A percentile compares a stretch with the other conserved stretches of the same genome.
Evolutionary conservation across 2,888 invertebrate genomes (phyloP).

Genomic region (Drosophila rellima): DNA sequence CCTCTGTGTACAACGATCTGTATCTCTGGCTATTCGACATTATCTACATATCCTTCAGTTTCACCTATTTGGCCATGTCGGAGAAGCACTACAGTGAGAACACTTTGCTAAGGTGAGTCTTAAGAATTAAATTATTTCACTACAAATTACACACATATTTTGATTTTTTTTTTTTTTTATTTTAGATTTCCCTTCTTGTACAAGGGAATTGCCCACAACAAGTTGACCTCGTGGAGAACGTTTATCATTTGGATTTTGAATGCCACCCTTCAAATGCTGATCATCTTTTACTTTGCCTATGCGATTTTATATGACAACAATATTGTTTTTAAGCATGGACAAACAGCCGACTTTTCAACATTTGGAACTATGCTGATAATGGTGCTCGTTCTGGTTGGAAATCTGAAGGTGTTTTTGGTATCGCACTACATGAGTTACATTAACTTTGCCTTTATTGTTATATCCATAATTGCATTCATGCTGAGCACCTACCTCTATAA

Average conservation of each 20-base stretch:
- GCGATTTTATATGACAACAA: slow-evolving; percentile 85
- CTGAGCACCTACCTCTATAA: slow-evolving; percentile 87
- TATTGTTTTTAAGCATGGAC: slow-evolving; percentile 86
- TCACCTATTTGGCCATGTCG: slow-evolving; percentile 90
- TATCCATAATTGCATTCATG: slow-evolving; percentile 87
- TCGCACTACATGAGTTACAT: slow-evolving; percentile 87
- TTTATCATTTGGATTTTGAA: slow-evolving; percentile 88
- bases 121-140: neutral
- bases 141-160: too few species aligned
- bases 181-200: slow-evolving; percentile 89
- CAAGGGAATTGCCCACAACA: slow-evolving; percentile 88
- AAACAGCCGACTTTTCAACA: slow-evolving; percentile 86
- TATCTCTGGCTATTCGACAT: slow-evolving; percentile 92
- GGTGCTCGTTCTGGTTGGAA: slow-evolving; percentile 87
- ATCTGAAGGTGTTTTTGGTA: slow-evolving; percentile 88
- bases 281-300: slow-evolving; percentile 88
- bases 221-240: slow-evolving; percentile 87
- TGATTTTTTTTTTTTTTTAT: too few species aligned
- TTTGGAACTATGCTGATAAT: slow-evolving; percentile 88
- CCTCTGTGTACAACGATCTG: slow-evolving; percentile 90
- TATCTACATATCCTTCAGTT: slow-evolving; percentile 90
- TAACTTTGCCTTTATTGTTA: slow-evolving; percentile 86
- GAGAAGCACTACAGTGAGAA: slow-evolving; percentile 89
- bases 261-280: slow-evolving; percentile 88
- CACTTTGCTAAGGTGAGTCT: slow-evolving; percentile 86